These are phyloP conservation scores for Paradoxurus hermaphroditus DNA, from an alignment of 2,113 vertebrate species.

Conservation along the genomic window DNA sequence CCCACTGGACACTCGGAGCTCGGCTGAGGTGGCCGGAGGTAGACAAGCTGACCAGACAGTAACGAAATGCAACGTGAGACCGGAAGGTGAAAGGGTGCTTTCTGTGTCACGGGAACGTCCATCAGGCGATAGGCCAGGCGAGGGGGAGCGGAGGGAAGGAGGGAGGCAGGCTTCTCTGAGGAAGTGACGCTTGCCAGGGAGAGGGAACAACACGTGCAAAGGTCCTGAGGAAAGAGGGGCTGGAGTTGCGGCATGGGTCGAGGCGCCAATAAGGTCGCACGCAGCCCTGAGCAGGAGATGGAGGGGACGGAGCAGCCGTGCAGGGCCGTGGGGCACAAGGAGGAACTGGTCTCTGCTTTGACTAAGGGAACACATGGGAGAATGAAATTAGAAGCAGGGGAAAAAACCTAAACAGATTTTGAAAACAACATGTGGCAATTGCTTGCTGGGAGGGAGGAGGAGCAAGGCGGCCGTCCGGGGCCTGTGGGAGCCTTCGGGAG, in stretches of 20 bases:
- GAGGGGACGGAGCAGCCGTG: no score
- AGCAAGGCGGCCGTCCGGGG: neutral
- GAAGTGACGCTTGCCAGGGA: neutral
- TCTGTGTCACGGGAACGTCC: neutral
- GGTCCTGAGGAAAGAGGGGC: neutral
- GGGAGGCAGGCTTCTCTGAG: neutral
- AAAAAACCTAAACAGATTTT: neutral
- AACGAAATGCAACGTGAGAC: neutral
- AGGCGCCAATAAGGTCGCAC: neutral
- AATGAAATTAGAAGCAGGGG: neutral
- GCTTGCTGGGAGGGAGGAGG: neutral
- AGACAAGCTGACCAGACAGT: neutral
- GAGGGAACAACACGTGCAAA: neutral
- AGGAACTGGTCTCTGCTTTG: neutral
- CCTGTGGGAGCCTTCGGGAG: neutral
- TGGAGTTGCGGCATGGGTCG: no score
- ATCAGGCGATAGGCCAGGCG: neutral
- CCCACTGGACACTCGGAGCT: neutral
- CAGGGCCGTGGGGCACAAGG: neutral
- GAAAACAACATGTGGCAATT: neutral
- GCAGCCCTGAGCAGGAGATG: neutral
- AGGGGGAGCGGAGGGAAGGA: neutral
- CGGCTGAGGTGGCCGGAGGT: accelerated
- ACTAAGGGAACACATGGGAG: neutral
- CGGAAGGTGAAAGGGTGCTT: neutral